Conservation (phyloP, 2,797 vertebrate species). For the Xenopus petersii region DNA sequence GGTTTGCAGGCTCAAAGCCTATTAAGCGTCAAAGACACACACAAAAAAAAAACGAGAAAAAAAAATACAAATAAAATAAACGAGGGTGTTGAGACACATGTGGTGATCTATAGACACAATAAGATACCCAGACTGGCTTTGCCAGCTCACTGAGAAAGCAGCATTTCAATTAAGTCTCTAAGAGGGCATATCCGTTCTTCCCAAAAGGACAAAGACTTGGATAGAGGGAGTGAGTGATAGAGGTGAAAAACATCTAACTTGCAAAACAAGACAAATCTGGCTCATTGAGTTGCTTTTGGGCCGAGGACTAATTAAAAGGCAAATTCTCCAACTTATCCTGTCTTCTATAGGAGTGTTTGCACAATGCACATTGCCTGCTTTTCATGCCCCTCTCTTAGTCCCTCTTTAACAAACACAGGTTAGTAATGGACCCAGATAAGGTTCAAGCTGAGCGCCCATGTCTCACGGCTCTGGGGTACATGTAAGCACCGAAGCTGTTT, state of each 20-base stretch:
- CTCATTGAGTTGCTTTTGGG: slow-evolving; percentile 76
- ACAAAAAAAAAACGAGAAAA: slow-evolving; percentile 73
- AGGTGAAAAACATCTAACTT: slow-evolving; percentile 82
- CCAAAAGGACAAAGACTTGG: slow-evolving; percentile 85
- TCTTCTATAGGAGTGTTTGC: slow-evolving; percentile 71
- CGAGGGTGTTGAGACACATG: slow-evolving; percentile 86
- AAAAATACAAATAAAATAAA: slow-evolving; percentile 66
- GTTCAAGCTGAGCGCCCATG: slow-evolving; percentile 33
- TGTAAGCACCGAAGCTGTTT: too few species aligned
- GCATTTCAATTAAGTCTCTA: slow-evolving; percentile 89
- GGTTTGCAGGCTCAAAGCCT: slow-evolving; percentile 88
- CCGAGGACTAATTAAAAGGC: slow-evolving; percentile 87
- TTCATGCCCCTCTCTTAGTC: slow-evolving; percentile 76
- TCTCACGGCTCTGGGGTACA: neutral
- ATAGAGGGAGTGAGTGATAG: slow-evolving; percentile 62
- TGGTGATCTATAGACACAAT: slow-evolving; percentile 84
- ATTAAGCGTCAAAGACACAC: slow-evolving; percentile 81
- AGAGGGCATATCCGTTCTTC: slow-evolving; percentile 88
- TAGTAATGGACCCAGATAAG: slow-evolving; percentile 80
- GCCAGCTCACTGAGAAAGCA: slow-evolving; percentile 81
- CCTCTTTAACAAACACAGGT: slow-evolving; percentile 80
- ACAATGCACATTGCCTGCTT: slow-evolving; percentile 67
- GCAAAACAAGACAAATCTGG: slow-evolving; percentile 88
- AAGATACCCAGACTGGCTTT: slow-evolving; percentile 81
- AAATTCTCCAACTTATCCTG: slow-evolving; percentile 80